A percentile compares a stretch with the other conserved stretches of the same genome.
These are phyloP conservation scores for Enteromius thamalakanensis DNA, from an alignment of 2,797 vertebrate species.

Conservation along the genomic window DNA sequence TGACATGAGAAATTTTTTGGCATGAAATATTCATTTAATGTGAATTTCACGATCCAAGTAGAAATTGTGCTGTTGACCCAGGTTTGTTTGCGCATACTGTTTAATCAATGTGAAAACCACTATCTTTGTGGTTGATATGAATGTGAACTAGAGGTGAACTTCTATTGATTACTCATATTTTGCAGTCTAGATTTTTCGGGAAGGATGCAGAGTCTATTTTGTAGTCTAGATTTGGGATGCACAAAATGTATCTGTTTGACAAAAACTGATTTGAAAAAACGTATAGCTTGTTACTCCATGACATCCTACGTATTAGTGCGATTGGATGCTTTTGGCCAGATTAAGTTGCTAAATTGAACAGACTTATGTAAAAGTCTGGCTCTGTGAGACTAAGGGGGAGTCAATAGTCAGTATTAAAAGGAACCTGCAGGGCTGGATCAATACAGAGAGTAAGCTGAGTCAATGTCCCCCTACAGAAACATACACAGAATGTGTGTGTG, in stretches of 20 bases:
- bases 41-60: neutral
- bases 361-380: conserved; percentile 10
- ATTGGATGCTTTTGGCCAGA: neutral
- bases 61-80: neutral
- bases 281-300: neutral
- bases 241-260: neutral
- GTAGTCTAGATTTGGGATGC: neutral
- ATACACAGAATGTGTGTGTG: conserved; percentile 18
- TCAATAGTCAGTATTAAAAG: conserved; percentile 54
- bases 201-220: no score
- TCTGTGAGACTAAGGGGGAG: conserved; percentile 18
- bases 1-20: neutral
- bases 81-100: neutral
- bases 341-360: neutral
- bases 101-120: conserved; percentile 10
- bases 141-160: conserved; percentile 16
- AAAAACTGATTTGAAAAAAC: neutral
- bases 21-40: neutral
- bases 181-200: neutral
- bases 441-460: conserved; percentile 57
- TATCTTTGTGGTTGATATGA: conserved; percentile 2
- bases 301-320: neutral
- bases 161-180: conserved; percentile 7
- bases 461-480: conserved; percentile 54
- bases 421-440: conserved; percentile 51